phyloP scores from a whole-genome alignment of 64 coral and sea anemone species.

The Cladopsammia gracilis region DNA sequence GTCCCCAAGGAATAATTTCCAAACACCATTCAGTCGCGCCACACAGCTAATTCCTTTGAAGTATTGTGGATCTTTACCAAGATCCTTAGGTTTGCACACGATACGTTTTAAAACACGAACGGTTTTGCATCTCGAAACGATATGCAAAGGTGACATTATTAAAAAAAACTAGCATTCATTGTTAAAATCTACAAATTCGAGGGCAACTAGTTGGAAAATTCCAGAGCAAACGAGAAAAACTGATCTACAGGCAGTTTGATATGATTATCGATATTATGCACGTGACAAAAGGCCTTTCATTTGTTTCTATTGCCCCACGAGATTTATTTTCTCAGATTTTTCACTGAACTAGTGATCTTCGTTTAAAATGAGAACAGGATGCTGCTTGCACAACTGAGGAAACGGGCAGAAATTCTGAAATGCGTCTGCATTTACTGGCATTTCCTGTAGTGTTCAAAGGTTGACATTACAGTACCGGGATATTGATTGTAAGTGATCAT shows the following conservation, averaged over 20 bases:
- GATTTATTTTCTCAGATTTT: not conserved
- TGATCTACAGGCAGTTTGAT: not conserved
- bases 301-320: not conserved
- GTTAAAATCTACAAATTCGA: not conserved
- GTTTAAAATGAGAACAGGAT: not conserved
- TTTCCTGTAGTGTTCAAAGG: constrained; percentile 37
- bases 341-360: not conserved
- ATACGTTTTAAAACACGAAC: not conserved
- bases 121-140: not conserved
- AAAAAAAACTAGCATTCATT: not conserved
- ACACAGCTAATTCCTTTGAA: constrained; percentile 24
- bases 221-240: not conserved
- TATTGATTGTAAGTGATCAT: constrained; percentile 28
- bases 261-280: constrained; percentile 7
- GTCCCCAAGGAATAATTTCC: constrained; percentile 60
- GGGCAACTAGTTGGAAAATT: not conserved
- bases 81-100: not conserved
- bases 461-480: not conserved
- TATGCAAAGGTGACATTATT: not conserved
- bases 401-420: not conserved
- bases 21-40: not conserved
- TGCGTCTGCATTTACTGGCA: not conserved
- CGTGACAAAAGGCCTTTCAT: not conserved
- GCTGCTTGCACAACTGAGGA: not conserved
- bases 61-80: constrained; percentile 18